Conservation (phyloP, 2,888 invertebrate genomes). For the Idaea dimidiata region DNA sequence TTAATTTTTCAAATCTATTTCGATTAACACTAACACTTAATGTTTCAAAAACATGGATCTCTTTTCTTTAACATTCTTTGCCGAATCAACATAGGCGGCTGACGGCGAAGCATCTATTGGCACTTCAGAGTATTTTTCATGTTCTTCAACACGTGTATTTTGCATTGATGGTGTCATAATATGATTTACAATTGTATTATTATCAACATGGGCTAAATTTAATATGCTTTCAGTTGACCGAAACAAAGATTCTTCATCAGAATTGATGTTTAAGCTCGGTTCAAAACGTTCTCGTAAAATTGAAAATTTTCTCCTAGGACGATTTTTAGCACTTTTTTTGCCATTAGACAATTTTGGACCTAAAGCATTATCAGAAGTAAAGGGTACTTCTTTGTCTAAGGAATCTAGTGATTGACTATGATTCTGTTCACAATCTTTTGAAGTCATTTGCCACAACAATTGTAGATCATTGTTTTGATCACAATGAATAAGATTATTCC, state of each 20-base stretch:
- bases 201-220: conserved; percentile 44
- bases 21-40: conserved; percentile 75
- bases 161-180: neutral
- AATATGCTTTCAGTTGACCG: conserved; percentile 57
- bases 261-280: conserved; percentile 64
- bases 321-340: conserved; percentile 63
- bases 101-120: conserved; percentile 26
- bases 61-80: conserved; percentile 73
- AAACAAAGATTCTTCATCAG: conserved; percentile 72
- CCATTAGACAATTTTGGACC: conserved; percentile 56
- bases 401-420: conserved; percentile 69
- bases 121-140: conserved; percentile 13
- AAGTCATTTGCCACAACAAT: conserved; percentile 70
- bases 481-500: conserved; percentile 55
- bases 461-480: conserved; percentile 63
- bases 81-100: conserved; percentile 32
- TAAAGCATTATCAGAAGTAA: conserved; percentile 21
- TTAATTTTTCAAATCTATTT: conserved; percentile 49
- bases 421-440: conserved; percentile 62
- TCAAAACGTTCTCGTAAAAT: conserved; percentile 81
- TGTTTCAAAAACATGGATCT: conserved; percentile 80
- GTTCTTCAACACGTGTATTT: conserved; percentile 9
- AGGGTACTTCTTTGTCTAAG: conserved; percentile 56
- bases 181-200: conserved; percentile 36
- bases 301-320: conserved; percentile 81